These are phyloP conservation scores for Hyposoter didymator DNA, from an alignment of 2,888 invertebrate species.

Conservation along the genomic window DNA sequence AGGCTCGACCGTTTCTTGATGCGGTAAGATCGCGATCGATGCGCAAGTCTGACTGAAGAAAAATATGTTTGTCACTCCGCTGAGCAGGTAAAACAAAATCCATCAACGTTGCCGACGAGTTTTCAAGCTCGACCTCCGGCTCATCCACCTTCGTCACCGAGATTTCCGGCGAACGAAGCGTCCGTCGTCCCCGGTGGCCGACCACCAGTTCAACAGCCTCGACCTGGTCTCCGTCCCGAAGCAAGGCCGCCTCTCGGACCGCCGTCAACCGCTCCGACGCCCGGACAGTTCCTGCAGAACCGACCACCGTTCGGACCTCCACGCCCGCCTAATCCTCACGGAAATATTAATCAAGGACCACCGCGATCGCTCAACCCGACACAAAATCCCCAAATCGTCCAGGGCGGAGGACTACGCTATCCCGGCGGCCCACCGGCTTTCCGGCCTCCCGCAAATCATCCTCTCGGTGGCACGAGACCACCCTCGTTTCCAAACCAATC, in stretches of 20 bases:
- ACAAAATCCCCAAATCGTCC: conserved; percentile 59
- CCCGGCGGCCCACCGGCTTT: conserved; percentile 57
- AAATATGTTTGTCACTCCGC: not conserved
- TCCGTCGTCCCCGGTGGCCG: conserved; percentile 81
- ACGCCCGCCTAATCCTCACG: conserved; percentile 66
- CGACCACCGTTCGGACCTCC: conserved; percentile 66
- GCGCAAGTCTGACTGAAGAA: not conserved
- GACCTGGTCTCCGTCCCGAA: conserved; percentile 85
- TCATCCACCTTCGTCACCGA: conserved; percentile 73
- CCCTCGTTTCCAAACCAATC: conserved; percentile 48
- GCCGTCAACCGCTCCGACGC: conserved; percentile 20
- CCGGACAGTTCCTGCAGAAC: not conserved
- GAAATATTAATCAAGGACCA: conserved; percentile 57
- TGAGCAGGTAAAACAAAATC: conserved; percentile 21
- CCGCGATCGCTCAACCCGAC: conserved; percentile 53
- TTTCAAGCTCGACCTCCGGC: conserved; percentile 76
- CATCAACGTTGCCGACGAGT: conserved; percentile 65
- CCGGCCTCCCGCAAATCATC: conserved; percentile 47
- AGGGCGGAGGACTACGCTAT: conserved; percentile 56
- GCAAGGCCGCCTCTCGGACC: conserved; percentile 84
- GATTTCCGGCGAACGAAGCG: conserved; percentile 77
- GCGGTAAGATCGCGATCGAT: not conserved
- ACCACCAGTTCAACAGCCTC: conserved; percentile 86
- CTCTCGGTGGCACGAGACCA: conserved; percentile 54
- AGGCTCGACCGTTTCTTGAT: not conserved